Percentiles rank a stretch among this genome's conserved stretches.
Evolutionary conservation across 1,140 invertebrate species (phyloP).

Genomic region (Eumaeus atala): DNA sequence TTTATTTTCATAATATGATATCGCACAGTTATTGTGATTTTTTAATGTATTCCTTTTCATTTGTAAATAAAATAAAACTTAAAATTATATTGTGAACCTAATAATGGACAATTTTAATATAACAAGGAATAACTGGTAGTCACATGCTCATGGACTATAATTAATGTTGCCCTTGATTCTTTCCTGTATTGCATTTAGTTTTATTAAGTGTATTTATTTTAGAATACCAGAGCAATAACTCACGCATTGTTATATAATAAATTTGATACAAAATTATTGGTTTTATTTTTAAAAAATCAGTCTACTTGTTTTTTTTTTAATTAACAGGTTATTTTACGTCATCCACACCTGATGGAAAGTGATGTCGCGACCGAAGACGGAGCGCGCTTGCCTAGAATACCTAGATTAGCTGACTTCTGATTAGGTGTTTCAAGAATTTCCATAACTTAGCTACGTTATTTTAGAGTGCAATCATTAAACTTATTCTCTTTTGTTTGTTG

Average conservation of each 20-base stretch:
- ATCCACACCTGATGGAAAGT: not conserved
- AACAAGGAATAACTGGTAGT: not conserved
- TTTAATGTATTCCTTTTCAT: not conserved
- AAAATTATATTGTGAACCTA: not conserved
- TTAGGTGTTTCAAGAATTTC: too few relatives aligned
- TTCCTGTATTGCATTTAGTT: constrained; percentile 3
- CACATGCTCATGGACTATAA: not conserved
- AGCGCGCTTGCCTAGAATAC: too few relatives aligned
- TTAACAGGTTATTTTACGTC: not conserved
- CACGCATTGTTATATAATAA: not conserved
- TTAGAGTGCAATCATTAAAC: too few relatives aligned
- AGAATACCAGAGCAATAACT: not conserved
- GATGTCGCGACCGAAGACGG: too few relatives aligned
- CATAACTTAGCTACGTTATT: too few relatives aligned
- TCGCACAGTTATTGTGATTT: not conserved
- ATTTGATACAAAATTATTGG: not conserved
- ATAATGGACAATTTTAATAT: not conserved
- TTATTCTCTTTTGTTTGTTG: too few relatives aligned
- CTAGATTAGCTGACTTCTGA: too few relatives aligned
- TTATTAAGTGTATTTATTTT: constrained; percentile 8
- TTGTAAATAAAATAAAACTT: not conserved
- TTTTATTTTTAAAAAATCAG: not conserved
- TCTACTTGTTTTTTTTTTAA: not conserved
- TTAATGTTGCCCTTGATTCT: not conserved
- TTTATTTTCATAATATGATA: not conserved